Conservation (phyloP, 2,113 vertebrate genomes). For the Protomyctophum bolini region DNA sequence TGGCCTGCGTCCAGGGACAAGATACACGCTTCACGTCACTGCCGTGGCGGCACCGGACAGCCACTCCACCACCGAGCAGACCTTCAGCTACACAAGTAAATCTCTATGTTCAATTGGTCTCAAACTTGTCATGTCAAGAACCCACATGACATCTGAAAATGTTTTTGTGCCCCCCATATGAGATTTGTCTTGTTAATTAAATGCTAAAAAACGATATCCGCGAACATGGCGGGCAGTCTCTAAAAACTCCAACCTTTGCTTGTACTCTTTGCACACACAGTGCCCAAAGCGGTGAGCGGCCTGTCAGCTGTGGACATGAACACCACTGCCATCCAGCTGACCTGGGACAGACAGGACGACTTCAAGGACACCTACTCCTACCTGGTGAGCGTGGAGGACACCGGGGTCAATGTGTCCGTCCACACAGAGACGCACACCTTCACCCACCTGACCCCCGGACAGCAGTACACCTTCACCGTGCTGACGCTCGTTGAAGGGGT, state of each 20-base stretch:
- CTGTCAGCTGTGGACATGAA: constrained; percentile 8
- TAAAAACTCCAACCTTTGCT: background rate
- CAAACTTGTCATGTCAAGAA: background rate
- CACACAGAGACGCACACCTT: constrained; percentile 23
- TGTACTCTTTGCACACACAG: constrained; percentile 33
- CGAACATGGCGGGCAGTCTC: too few relatives aligned
- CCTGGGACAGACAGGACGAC: constrained; percentile 45
- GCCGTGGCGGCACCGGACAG: constrained; percentile 8
- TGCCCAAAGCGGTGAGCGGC: constrained; percentile 46
- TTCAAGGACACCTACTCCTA: constrained; percentile 47
- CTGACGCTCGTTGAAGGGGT: constrained; percentile 27
- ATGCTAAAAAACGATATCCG: too few relatives aligned
- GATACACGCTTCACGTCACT: constrained; percentile 44
- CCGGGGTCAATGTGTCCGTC: too few relatives aligned
- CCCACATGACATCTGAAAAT: too few relatives aligned
- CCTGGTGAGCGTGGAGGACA: constrained; percentile 9
- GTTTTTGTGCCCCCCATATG: too few relatives aligned
- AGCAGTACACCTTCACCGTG: constrained; percentile 43
- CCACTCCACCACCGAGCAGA: constrained; percentile 10
- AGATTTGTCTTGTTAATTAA: too few relatives aligned
- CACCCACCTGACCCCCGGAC: constrained; percentile 28
- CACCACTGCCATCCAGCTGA: constrained; percentile 37
- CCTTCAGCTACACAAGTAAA: constrained; percentile 61
- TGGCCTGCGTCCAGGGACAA: constrained; percentile 45
- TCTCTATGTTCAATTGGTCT: background rate